phyloP scores from a whole-genome alignment of 2,113 vertebrate species.

The Caloenas nicobarica region DNA sequence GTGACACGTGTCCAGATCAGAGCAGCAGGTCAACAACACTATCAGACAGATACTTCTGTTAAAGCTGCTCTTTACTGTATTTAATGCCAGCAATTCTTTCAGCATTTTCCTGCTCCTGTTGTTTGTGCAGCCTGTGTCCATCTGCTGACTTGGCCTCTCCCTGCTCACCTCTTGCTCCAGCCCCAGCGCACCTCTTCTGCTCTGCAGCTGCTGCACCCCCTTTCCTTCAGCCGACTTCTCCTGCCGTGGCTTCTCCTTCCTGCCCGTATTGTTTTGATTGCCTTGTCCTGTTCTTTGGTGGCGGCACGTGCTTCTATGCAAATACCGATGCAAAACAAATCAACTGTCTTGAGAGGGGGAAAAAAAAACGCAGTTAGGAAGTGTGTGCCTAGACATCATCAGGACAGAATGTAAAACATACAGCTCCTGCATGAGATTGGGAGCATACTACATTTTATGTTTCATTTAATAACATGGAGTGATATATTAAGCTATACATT shows the following conservation, averaged over 20 bases:
- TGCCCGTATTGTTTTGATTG: accelerated
- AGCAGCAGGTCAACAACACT: neutral
- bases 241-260: neutral
- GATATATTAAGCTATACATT: neutral
- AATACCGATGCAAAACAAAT: neutral
- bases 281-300: neutral
- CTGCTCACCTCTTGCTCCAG: neutral
- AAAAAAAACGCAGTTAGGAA: neutral
- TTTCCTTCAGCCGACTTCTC: neutral
- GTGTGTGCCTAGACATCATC: neutral
- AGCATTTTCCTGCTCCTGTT: accelerated
- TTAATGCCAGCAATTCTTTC: neutral
- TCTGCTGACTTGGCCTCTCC: accelerated
- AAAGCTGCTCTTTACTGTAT: neutral
- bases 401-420: neutral
- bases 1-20: accelerated
- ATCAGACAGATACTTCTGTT: neutral
- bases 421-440: neutral
- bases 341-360: accelerated
- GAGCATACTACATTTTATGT: neutral
- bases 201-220: neutral
- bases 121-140: neutral
- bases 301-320: neutral
- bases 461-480: conserved; percentile 21
- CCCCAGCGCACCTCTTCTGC: neutral